phyloP scores from a whole-genome alignment of 2,113 vertebrate genomes.

The Gracilinanus agilis region DNA sequence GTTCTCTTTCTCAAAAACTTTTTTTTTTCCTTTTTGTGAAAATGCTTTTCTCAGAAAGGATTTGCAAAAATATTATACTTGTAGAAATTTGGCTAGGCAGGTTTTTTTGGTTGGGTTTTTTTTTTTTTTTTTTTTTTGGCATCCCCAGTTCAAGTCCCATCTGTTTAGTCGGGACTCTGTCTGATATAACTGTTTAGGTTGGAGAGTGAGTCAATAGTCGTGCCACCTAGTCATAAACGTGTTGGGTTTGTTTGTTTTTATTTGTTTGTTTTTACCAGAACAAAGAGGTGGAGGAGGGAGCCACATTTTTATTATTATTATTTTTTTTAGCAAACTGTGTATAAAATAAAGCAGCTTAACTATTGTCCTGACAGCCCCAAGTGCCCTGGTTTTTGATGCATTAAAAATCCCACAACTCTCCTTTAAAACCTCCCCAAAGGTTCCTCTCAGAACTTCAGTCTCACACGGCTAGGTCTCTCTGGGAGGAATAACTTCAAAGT shows the following conservation, averaged over 20 bases:
- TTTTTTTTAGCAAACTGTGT: conserved; percentile 37
- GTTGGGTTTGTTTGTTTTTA: conserved; percentile 24
- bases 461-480: neutral
- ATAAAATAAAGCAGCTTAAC: conserved; percentile 50
- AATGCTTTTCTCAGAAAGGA: conserved; percentile 54
- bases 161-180: conserved; percentile 57
- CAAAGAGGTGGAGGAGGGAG: conserved; percentile 52
- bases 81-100: conserved; percentile 28
- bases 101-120: no score
- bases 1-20: conserved; percentile 58
- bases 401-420: conserved; percentile 59
- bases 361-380: conserved; percentile 53
- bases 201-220: conserved; percentile 66
- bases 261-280: conserved; percentile 34
- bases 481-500: conserved; percentile 14
- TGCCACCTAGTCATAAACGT: conserved; percentile 66
- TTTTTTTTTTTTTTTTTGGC: conserved; percentile 43
- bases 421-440: conserved; percentile 51
- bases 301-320: no score
- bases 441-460: conserved; percentile 33
- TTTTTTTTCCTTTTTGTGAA: neutral
- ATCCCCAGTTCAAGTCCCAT: conserved; percentile 63
- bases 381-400: conserved; percentile 31
- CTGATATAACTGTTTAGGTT: conserved; percentile 44
- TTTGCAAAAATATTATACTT: conserved; percentile 66